Percentiles rank a stretch among this genome's conserved stretches.
Evolutionary conservation across 2,797 vertebrate species (phyloP).

Genomic region (Staurois parvus): DNA sequence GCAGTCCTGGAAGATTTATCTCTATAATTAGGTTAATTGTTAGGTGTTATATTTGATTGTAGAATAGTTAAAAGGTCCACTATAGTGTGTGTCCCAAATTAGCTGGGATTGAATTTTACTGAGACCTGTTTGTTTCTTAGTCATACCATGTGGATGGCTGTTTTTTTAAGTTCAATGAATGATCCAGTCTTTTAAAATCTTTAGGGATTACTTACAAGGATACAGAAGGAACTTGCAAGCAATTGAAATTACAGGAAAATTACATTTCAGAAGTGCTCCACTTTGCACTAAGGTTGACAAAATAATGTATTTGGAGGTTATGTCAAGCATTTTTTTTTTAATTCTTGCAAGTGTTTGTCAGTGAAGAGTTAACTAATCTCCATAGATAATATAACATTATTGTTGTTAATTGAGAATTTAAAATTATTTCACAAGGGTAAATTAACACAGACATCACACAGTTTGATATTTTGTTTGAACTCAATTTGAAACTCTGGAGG

Average conservation of each 20-base stretch:
- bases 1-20: neutral
- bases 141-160: slow-evolving; percentile 13
- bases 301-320: neutral
- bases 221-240: neutral
- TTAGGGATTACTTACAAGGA: slow-evolving; percentile 17
- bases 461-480: neutral
- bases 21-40: slow-evolving; percentile 1
- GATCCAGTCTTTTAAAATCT: slow-evolving; percentile 9
- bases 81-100: neutral
- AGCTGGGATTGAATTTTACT: neutral
- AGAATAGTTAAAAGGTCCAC: neutral
- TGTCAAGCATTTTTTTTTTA: neutral
- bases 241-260: slow-evolving; percentile 22
- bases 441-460: neutral
- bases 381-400: neutral
- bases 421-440: neutral
- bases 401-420: neutral
- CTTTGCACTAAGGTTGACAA: neutral
- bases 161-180: slow-evolving; percentile 23
- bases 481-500: neutral
- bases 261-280: neutral
- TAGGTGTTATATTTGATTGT: neutral
- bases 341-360: neutral
- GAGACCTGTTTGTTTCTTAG: neutral
- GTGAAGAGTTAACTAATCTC: no score